Base-by-base conservation (phyloP, 2,113 vertebrate genomes). In the Morone saxatilis region DNA sequence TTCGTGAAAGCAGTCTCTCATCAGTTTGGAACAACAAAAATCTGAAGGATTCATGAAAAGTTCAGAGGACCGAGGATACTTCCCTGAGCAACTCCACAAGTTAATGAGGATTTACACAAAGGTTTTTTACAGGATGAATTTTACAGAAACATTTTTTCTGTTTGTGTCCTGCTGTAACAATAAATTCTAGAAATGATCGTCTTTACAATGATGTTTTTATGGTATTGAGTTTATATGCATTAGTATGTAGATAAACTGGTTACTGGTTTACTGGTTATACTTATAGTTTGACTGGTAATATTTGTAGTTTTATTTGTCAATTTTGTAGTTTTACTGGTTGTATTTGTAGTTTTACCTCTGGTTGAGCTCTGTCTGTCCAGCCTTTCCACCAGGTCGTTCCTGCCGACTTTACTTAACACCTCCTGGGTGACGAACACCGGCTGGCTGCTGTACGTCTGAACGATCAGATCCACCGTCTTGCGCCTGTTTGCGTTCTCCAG, bases 151-250 rank as follows among this genome's bases (percentile, higher is more conserved):
- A 50, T 11, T 1, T 45, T 79, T 70, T 41, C 69, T 68, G 40
- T 47, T 60, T 56, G 25, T 69, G 22, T 78, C 17, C 54, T 69
- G 48, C 57, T 59, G 40, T 74, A 50, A 65, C 1, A 2, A 13
- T 57, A 50, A 66, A 20, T 62, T 81, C 12, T 71, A 54, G 4
- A 65, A 51, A 41, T 17, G 1, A 65, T 69, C 2, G 17, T 22
- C 22, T 81, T 62, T 59, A 70, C 62, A 50, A 65, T 69, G 9
- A 63, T 66, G 67, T 80, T 86, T 85, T 82, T 63, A 20, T 80
- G 78, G n/a, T 81, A 2, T 71, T 84, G 48, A 80, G 4, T 60
- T 61, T 68, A 20, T 53, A 57, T 59, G 59, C 68, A 68, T 74
- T 76, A 67, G 25, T 25, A 25, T 25, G 25, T 61, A 79, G 56